Evolutionary conservation across 2,888 invertebrate species (phyloP).

Genomic region (Fragum whitleyi): DNA sequence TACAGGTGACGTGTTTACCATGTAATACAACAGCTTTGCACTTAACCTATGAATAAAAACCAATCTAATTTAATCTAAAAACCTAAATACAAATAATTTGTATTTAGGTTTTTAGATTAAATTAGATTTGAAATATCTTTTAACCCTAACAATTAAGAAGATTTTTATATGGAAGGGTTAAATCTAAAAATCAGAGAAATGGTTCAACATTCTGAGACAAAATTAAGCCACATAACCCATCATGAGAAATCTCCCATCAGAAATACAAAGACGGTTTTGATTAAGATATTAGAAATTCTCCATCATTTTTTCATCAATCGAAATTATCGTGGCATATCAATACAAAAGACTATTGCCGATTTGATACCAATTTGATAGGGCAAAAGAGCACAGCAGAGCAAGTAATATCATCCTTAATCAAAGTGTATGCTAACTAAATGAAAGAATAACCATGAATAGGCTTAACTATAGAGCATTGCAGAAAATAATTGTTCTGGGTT

Average conservation of each 20-base stretch:
- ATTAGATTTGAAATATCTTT: too few relatives aligned
- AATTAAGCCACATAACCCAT: conserved; percentile 28
- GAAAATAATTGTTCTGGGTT: conserved; percentile 64
- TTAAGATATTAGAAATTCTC: conserved; percentile 51
- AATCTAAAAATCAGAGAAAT: background rate
- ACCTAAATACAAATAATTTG: too few relatives aligned
- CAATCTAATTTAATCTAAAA: too few relatives aligned
- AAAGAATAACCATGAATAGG: conserved; percentile 51
- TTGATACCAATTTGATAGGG: conserved; percentile 30
- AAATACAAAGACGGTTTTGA: conserved; percentile 54
- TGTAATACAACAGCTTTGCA: too few relatives aligned
- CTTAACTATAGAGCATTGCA: conserved; percentile 25
- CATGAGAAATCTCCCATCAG: conserved; percentile 17
- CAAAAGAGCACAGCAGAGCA: conserved; percentile 17
- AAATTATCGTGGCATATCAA: conserved; percentile 58
- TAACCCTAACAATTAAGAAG: too few relatives aligned
- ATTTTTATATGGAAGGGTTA: too few relatives aligned
- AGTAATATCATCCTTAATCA: conserved; percentile 46
- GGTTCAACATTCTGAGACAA: conserved; percentile 14
- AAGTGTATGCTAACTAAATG: conserved; percentile 53
- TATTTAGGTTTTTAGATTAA: too few relatives aligned
- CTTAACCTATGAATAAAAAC: too few relatives aligned
- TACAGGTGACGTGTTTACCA: too few relatives aligned
- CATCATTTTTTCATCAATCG: conserved; percentile 61
- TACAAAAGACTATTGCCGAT: conserved; percentile 48